phyloP scores from a whole-genome alignment of 2,888 invertebrate species.

The Latrodectus elegans region DNA sequence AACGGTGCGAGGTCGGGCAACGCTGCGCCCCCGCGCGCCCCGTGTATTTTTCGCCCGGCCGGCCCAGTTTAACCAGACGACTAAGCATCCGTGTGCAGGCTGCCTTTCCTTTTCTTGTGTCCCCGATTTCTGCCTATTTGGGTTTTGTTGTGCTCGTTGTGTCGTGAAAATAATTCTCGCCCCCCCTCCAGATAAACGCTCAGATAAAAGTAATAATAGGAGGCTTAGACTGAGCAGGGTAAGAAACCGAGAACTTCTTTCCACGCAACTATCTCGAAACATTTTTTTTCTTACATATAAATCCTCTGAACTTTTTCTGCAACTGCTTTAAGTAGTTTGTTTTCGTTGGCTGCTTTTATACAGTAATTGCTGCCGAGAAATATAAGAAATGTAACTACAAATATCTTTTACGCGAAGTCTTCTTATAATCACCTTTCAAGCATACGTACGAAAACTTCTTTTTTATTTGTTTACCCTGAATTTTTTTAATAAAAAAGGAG shows the following conservation, averaged over 20 bases:
- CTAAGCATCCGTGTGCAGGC: constrained; percentile 43
- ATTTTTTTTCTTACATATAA: too few species aligned
- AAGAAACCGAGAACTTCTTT: constrained; percentile 41
- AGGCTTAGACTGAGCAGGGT: constrained; percentile 15
- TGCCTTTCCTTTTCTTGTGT: constrained; percentile 53
- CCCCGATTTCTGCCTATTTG: constrained; percentile 68
- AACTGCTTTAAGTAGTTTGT: too few species aligned
- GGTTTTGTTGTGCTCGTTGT: constrained; percentile 57
- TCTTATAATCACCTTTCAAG: too few species aligned
- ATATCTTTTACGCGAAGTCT: too few species aligned
- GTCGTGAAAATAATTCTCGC: constrained; percentile 67
- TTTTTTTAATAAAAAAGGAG: too few species aligned
- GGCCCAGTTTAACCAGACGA: constrained; percentile 65
- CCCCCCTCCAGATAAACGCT: constrained; percentile 41
- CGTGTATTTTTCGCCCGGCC: constrained; percentile 70
- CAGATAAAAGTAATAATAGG: constrained; percentile 65
- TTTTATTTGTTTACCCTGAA: too few species aligned
- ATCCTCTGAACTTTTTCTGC: too few species aligned
- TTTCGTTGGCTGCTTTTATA: too few species aligned
- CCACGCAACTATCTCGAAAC: too few species aligned
- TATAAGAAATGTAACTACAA: too few species aligned
- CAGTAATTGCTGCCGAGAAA: too few species aligned
- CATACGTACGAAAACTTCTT: too few species aligned
- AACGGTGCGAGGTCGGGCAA: constrained; percentile 37
- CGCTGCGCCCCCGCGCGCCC: constrained; percentile 23